Percentiles rank a stretch among this genome's conserved stretches.
Evolutionary conservation across 2,113 vertebrate genomes (phyloP).

Genomic region (Eudyptes chrysolophus): DNA sequence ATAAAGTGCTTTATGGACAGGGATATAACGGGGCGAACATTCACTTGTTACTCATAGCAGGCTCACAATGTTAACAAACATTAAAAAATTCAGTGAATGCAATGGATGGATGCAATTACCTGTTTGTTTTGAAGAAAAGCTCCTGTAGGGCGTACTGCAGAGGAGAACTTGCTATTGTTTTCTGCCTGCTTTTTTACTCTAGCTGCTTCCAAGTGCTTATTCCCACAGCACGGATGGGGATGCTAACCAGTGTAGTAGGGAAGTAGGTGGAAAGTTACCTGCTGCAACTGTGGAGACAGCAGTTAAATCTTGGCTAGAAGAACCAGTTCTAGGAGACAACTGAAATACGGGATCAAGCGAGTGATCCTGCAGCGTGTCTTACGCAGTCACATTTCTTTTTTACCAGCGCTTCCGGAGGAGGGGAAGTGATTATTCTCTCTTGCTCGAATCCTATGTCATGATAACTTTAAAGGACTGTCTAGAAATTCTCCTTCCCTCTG

Average conservation of each 20-base stretch:
- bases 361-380: rapidly evolving
- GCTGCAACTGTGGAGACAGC: background rate
- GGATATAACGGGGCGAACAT: rapidly evolving
- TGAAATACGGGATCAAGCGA: rapidly evolving
- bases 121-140: rapidly evolving
- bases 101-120: rapidly evolving
- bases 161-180: no score
- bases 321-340: background rate
- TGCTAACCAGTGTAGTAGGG: rapidly evolving
- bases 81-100: no score
- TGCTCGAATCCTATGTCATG: rapidly evolving
- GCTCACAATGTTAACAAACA: no score
- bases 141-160: rapidly evolving
- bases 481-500: background rate
- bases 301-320: rapidly evolving
- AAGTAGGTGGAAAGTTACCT: background rate
- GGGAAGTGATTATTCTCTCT: background rate
- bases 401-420: background rate
- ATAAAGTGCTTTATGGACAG: rapidly evolving
- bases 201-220: background rate
- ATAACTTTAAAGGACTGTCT: no score
- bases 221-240: rapidly evolving
- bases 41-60: background rate
- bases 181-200: background rate
- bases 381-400: rapidly evolving